These are phyloP conservation scores for Zaprionus capensis DNA, from an alignment of 1,140 invertebrate species.

Conservation along the genomic window DNA sequence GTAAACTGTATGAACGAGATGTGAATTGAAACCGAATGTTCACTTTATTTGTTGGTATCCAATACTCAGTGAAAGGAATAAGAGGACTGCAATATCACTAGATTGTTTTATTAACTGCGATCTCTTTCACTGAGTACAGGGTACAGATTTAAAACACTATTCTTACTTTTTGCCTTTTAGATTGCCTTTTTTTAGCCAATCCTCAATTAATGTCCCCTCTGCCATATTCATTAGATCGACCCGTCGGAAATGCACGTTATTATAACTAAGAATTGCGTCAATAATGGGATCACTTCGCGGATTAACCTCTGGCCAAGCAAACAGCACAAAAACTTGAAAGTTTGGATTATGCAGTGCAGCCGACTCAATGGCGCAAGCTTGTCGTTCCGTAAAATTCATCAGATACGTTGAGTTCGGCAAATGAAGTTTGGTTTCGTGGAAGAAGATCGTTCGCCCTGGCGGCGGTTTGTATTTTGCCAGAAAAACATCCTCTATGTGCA, in stretches of 20 bases:
- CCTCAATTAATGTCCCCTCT: constrained; percentile 86
- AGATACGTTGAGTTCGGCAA: constrained; percentile 1
- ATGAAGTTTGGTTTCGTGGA: constrained; percentile 86
- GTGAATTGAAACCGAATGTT: too few relatives aligned
- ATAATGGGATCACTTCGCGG: constrained; percentile 72
- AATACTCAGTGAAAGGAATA: too few relatives aligned
- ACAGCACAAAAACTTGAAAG: constrained; percentile 86
- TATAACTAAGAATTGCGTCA: constrained; percentile 85
- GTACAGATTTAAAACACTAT: too few relatives aligned
- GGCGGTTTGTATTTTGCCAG: constrained; percentile 60
- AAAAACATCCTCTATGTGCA: constrained; percentile 58
- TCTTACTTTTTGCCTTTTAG: constrained; percentile 84
- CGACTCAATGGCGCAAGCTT: constrained; percentile 89
- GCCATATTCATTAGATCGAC: constrained; percentile 87
- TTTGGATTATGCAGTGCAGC: constrained; percentile 87
- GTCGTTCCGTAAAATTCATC: constrained; percentile 84
- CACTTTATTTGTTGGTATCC: not conserved
- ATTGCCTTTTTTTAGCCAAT: constrained; percentile 85
- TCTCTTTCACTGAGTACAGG: too few relatives aligned
- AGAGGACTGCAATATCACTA: too few relatives aligned
- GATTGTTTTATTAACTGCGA: too few relatives aligned
- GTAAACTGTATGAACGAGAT: constrained; percentile 2
- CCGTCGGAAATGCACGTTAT: constrained; percentile 86
- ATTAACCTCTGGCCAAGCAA: constrained; percentile 80
- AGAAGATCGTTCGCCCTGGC: constrained; percentile 86